These are phyloP conservation scores for Ligdia adustata DNA, from an alignment of 2,888 invertebrate species.

Conservation along the genomic window DNA sequence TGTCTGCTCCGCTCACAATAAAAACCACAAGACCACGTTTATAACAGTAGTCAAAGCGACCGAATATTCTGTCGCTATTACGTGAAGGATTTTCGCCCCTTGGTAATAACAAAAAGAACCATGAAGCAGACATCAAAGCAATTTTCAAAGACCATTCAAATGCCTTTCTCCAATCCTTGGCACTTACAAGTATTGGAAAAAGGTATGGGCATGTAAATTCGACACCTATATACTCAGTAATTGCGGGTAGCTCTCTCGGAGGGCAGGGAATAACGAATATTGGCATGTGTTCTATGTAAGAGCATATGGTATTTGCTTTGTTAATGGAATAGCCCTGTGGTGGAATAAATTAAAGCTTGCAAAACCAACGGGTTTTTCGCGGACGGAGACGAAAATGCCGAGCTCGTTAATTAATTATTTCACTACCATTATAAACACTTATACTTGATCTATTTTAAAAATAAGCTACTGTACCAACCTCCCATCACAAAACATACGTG, in stretches of 20 bases:
- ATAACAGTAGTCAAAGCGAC: too few species aligned
- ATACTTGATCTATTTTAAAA: too few species aligned
- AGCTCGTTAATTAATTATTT: too few species aligned
- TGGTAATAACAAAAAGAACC: background rate
- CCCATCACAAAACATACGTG: too few species aligned
- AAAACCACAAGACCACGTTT: too few species aligned
- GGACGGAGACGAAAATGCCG: too few species aligned
- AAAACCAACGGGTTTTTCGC: too few species aligned
- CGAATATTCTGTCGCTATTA: too few species aligned
- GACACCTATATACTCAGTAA: slow-evolving; percentile 6
- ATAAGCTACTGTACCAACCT: too few species aligned
- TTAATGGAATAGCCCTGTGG: slow-evolving; percentile 4
- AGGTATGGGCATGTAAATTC: slow-evolving; percentile 9
- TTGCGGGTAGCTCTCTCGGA: slow-evolving; percentile 8
- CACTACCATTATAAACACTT: too few species aligned
- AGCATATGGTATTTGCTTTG: slow-evolving; percentile 5
- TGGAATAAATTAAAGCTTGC: slow-evolving; percentile 8
- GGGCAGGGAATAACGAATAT: slow-evolving; percentile 7
- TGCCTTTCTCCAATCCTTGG: slow-evolving; percentile 1
- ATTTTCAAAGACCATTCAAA: slow-evolving; percentile 12
- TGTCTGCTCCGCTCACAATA: too few species aligned
- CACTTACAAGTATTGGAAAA: slow-evolving; percentile 15
- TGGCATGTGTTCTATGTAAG: slow-evolving; percentile 1
- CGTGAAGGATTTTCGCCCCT: background rate
- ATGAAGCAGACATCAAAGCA: slow-evolving; percentile 3